Evolutionary conservation across 2,113 vertebrate species (phyloP).

Genomic region (Rhinichthys klamathensis): DNA sequence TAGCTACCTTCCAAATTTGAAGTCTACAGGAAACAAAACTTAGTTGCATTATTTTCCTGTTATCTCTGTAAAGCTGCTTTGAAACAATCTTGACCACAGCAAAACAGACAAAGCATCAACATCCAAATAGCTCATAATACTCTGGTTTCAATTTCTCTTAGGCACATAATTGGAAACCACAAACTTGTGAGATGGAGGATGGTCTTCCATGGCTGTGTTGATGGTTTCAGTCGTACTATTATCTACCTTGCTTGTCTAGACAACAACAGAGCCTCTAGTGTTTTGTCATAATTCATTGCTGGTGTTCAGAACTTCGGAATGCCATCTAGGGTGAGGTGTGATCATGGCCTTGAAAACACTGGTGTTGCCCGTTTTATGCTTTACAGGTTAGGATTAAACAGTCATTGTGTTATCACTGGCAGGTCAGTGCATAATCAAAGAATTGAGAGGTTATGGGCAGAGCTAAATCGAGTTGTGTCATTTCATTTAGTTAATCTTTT

Average conservation of each 20-base stretch:
- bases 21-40: no score
- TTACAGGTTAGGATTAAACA: constrained; percentile 27
- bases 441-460: constrained; percentile 47
- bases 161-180: constrained; percentile 39
- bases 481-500: constrained; percentile 36
- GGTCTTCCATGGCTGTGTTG: constrained; percentile 41
- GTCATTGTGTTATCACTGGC: constrained; percentile 37
- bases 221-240: constrained; percentile 39
- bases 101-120: background rate
- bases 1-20: no score
- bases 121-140: background rate
- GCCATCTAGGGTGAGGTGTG: constrained; percentile 41
- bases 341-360: constrained; percentile 38
- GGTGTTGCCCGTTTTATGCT: constrained; percentile 39
- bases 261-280: constrained; percentile 16
- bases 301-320: constrained; percentile 19
- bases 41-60: no score
- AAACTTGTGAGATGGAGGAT: constrained; percentile 42
- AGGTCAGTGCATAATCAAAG: constrained; percentile 41
- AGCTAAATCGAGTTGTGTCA: constrained; percentile 34
- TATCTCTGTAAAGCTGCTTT: no score
- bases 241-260: constrained; percentile 34
- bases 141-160: constrained; percentile 7
- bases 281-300: constrained; percentile 8
- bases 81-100: background rate